These are phyloP conservation scores for Tetraneura akinire DNA, from an alignment of 1,140 invertebrate species.

Conservation along the genomic window DNA sequence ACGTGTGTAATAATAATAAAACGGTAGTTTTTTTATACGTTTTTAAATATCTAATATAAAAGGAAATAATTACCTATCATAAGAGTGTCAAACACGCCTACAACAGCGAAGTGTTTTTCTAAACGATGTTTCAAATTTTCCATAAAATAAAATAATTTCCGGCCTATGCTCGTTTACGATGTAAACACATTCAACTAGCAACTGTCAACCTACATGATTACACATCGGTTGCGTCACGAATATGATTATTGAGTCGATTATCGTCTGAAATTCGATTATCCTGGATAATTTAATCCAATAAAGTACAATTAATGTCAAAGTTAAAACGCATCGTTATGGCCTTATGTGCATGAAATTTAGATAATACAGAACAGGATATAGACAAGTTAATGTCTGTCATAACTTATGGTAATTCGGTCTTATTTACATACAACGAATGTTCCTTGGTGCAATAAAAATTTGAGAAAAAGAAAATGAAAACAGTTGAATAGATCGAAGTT, in stretches of 20 bases:
- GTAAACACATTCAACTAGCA: not conserved
- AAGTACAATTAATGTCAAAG: slow-evolving; percentile 34
- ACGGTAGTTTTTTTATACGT: slow-evolving; percentile 11
- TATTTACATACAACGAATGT: slow-evolving; percentile 11
- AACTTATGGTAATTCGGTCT: slow-evolving; percentile 22
- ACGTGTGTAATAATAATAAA: too few relatives aligned
- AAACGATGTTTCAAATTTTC: not conserved
- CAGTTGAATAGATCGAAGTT: not conserved
- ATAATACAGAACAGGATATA: not conserved
- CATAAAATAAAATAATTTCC: not conserved
- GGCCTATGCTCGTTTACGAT: not conserved
- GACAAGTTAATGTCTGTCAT: not conserved
- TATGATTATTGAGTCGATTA: not conserved
- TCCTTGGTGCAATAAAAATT: not conserved
- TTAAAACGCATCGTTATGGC: too few relatives aligned
- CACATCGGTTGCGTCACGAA: not conserved
- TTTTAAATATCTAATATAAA: not conserved
- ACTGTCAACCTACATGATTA: slow-evolving; percentile 36
- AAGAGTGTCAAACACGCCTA: slow-evolving; percentile 20
- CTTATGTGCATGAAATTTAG: not conserved
- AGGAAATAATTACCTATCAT: not conserved
- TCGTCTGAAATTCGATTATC: slow-evolving; percentile 20
- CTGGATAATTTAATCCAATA: slow-evolving; percentile 44
- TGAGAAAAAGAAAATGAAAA: not conserved
- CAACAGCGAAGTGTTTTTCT: slow-evolving; percentile 17